Base-by-base conservation (phyloP, 2,113 vertebrate genomes). In the Alligator sinensis region DNA sequence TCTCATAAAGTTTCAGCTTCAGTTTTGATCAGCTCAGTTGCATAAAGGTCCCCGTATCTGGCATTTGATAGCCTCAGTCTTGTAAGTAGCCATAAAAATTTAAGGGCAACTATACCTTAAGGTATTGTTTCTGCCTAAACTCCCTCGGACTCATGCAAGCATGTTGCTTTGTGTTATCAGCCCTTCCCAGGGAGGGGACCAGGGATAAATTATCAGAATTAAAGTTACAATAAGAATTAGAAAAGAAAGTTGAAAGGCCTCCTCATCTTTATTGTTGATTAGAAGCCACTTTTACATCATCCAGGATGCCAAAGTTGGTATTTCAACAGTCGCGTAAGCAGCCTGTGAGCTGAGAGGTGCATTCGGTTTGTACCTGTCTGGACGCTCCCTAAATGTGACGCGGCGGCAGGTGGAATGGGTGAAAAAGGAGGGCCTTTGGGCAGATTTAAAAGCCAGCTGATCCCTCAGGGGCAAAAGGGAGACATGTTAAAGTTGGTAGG, bases 361-460 rank as follows among this genome's bases (percentile, higher is more conserved):
- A 0, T 11, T 11, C 0, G 3, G 72, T 30, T 57, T 0, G 1
- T n/a, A 19, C 3, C 75, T 25, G 57, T 55, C 78, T 1, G 0
- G 27, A 55, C 28, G 4, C 15, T 24, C n/a, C 10, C 2, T 27
- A 1, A 10, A 1, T 0, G 0, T 22, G 0, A 0, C 2, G 25
- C 34, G 27, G 2, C 2, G 47, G 78, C 55, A 87, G 30, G 6
- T 14, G 38, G 22, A 24, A 25, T 6, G 70, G 19, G 14, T 21
- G 22, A 24, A 47, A 54, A 54, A 21, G 58, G 54, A 28, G 11
- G 24, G 3, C 21, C n/a, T 54, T 22, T 1, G 63, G 30, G 12
- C 3, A 3, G 0, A 0, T 0, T 57, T 62, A 18, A 27, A 78
- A 25, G 68, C 61, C 0, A 0, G 7, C 5, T 3, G 3, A 13